Conservation (phyloP, 1,140 invertebrate species). For the Plutomurus gul region DNA sequence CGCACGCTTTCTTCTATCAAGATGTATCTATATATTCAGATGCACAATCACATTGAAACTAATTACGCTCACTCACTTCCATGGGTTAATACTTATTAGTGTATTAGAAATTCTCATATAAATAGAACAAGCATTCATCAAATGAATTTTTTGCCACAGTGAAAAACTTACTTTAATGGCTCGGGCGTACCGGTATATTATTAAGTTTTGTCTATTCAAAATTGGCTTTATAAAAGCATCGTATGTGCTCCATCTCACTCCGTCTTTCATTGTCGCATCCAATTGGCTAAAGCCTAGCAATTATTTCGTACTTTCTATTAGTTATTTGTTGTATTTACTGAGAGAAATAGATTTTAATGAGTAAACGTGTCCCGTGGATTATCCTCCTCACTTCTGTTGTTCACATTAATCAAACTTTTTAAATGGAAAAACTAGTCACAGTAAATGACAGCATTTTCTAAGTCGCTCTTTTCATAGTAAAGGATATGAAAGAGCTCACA, state of each 20-base stretch:
- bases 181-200: slow-evolving; percentile 67
- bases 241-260: slow-evolving; percentile 73
- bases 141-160: neutral
- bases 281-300: slow-evolving; percentile 65
- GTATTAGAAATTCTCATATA: neutral
- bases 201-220: slow-evolving; percentile 67
- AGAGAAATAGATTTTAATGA: neutral
- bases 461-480: no score
- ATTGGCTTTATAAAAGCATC: slow-evolving; percentile 73
- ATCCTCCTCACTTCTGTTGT: no score
- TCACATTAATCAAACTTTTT: no score
- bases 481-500: no score
- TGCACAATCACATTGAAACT: neutral
- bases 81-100: neutral
- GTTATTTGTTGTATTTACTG: neutral
- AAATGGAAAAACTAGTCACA: no score
- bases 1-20: slow-evolving; percentile 43
- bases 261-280: slow-evolving; percentile 68
- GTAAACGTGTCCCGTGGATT: no score
- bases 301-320: neutral
- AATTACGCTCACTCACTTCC: neutral
- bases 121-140: neutral
- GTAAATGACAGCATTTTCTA: no score
- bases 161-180: slow-evolving; percentile 59
- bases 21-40: slow-evolving; percentile 32